These are phyloP conservation scores for Galeruca laticollis DNA, from an alignment of 2,888 invertebrate genomes.

Conservation along the genomic window DNA sequence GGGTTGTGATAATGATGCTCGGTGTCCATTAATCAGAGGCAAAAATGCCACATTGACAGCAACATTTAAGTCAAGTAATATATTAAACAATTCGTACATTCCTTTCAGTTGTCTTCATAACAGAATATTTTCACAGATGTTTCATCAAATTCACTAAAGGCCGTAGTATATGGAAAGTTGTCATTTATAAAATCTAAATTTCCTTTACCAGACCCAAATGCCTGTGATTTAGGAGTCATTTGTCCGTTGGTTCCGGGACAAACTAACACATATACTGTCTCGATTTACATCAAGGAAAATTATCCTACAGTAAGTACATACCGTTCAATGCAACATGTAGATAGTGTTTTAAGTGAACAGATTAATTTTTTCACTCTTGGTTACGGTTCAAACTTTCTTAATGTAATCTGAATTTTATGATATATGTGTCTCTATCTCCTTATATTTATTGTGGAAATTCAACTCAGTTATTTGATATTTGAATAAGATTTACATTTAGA, in stretches of 20 bases:
- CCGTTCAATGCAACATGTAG: not conserved
- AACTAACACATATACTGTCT: slow-evolving; percentile 67
- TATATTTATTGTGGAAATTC: too few relatives aligned
- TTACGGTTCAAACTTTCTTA: too few relatives aligned
- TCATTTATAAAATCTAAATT: slow-evolving; percentile 81
- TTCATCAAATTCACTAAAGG: slow-evolving; percentile 69
- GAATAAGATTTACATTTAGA: too few relatives aligned
- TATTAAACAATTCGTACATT: not conserved
- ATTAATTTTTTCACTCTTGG: too few relatives aligned
- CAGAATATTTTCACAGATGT: slow-evolving; percentile 63
- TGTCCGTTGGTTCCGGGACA: slow-evolving; percentile 77
- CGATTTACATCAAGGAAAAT: slow-evolving; percentile 73
- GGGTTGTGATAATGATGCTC: slow-evolving; percentile 23
- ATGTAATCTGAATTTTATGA: too few relatives aligned
- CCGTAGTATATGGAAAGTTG: slow-evolving; percentile 82
- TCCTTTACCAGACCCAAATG: slow-evolving; percentile 79
- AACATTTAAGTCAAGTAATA: slow-evolving; percentile 36
- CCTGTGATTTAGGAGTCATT: slow-evolving; percentile 75
- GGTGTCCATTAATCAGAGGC: slow-evolving; percentile 30
- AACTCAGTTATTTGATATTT: too few relatives aligned
- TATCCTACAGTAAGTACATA: slow-evolving; percentile 75
- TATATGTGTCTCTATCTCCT: too few relatives aligned
- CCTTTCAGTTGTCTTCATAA: not conserved
- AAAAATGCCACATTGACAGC: slow-evolving; percentile 29
- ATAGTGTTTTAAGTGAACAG: not conserved